Evolutionary conservation across 2,113 vertebrate genomes (phyloP).

Genomic region (Phaethornis superciliosus): DNA sequence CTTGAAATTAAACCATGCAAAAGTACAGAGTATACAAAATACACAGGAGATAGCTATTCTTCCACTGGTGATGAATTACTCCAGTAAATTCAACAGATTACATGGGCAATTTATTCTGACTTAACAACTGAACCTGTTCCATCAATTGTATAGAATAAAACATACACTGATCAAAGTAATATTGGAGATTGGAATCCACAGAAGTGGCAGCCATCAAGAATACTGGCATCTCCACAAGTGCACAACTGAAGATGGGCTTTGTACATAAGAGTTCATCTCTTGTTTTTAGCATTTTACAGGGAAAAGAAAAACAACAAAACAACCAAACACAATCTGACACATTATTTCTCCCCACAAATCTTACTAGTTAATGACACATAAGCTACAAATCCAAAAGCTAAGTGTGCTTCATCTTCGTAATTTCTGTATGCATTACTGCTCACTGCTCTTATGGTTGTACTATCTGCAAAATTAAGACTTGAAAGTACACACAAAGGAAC

Average conservation of each 20-base stretch:
- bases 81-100: neutral
- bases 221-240: neutral
- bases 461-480: neutral
- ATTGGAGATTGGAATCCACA: neutral
- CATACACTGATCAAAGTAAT: accelerated
- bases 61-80: neutral
- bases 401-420: neutral
- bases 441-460: accelerated
- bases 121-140: neutral
- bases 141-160: neutral
- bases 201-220: neutral
- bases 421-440: neutral
- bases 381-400: neutral
- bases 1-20: neutral
- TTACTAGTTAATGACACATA: neutral
- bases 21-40: neutral
- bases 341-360: neutral
- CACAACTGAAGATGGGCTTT: neutral
- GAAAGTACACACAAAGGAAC: neutral
- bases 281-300: neutral
- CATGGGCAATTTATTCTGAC: neutral
- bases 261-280: neutral
- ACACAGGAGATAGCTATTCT: neutral
- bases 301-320: no score
- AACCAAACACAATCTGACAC: no score